Conservation (phyloP, 2,797 vertebrate genomes). For the Myotis vivesi region DNA sequence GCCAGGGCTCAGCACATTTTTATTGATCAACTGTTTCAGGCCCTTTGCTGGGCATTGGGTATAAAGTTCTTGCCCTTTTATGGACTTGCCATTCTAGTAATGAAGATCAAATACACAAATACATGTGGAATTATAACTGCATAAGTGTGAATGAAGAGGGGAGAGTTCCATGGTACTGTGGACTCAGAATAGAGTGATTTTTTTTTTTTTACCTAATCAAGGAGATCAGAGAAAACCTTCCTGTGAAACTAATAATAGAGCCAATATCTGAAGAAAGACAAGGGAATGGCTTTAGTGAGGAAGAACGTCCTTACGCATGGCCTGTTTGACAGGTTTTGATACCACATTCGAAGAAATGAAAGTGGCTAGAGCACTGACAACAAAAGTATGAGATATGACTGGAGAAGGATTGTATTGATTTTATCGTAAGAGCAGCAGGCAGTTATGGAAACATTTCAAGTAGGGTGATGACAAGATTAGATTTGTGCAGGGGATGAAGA, state of each 20-base stretch:
- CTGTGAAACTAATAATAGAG: background rate
- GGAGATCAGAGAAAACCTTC: background rate
- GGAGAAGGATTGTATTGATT: background rate
- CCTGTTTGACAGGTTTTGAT: background rate
- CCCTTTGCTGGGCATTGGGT: background rate
- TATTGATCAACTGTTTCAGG: background rate
- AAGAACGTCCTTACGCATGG: background rate
- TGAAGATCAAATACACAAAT: background rate
- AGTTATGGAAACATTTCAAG: background rate
- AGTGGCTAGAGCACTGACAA: background rate
- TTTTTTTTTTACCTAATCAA: background rate
- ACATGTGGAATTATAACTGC: background rate
- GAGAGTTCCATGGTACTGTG: too few species aligned
- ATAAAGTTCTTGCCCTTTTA: slow-evolving; percentile 10
- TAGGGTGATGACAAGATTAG: background rate
- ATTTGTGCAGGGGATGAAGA: slow-evolving; percentile 27
- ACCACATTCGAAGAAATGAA: background rate
- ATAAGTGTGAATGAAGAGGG: background rate
- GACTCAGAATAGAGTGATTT: background rate
- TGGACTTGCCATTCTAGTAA: background rate
- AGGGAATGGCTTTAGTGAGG: background rate
- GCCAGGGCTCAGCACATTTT: background rate
- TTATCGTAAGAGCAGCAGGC: background rate
- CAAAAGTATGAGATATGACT: background rate
- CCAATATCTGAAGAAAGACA: background rate